Evolutionary conservation across 2,797 vertebrate species (phyloP), one percentile per base, ranked within the genome.

Genomic region (Rhinichthys osculus): DNA sequence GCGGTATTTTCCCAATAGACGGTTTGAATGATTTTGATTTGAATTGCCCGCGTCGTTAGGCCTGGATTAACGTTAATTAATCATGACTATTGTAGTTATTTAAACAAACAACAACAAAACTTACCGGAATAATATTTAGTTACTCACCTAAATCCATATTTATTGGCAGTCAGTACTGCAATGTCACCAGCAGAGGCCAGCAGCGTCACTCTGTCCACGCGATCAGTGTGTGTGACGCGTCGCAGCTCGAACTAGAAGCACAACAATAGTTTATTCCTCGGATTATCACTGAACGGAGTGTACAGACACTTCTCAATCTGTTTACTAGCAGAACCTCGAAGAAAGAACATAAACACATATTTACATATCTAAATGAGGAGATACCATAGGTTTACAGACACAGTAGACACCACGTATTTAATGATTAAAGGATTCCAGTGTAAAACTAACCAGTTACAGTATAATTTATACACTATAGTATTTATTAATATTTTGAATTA

Each of bases 111-210:
- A 50, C n/a, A 19, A 47, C 0, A 9, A 7, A 21, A 35, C 17
- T 50, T 19, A 11, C 47, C 27, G 30, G 17, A n/a, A 7, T n/a
- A 14, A 40, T 27, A 19, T 42, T 9, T 40, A 40, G 23, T 59
- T 3, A 10, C 35, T 77, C 21, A 0, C 21, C 74, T 8, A 23
- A 16, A 13, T 13, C 1, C 30, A 7, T 4, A 9, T 19, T 16
- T 4, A 5, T 7, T 9, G 73, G 13, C 3, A 1, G 5, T 11
- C 13, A 40, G 33, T 59, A 5, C 21, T 5, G 74, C 19, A 3
- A 2, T 10, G 76, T 62, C 1, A 19, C 76, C 76, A 42, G 35
- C 35, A 78, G 76, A 78, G 76, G 76, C 27, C 76, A 78, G 76
- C 54, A 78, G 35, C 30, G 33, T 54, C 35, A 54, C 73, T 76